Percentiles rank a stretch among this genome's conserved stretches.
These are phyloP conservation scores for Adela reaumurella DNA, from an alignment of 2,888 invertebrate species.

Conservation along the genomic window DNA sequence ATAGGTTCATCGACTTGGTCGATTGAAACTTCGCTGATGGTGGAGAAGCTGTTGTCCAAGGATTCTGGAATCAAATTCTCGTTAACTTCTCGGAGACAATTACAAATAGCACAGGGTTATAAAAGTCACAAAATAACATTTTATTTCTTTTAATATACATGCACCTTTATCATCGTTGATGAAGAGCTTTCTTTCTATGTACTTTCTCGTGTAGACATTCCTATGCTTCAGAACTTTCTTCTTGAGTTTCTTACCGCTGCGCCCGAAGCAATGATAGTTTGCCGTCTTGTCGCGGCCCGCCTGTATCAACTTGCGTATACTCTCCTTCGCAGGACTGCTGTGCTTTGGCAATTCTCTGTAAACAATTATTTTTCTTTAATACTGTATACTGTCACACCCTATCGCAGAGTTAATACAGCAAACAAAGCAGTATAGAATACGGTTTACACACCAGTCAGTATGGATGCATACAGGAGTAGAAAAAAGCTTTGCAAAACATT, in stretches of 20 bases:
- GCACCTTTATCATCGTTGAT: constrained; percentile 1
- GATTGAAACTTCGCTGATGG: constrained; percentile 49
- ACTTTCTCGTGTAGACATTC: constrained; percentile 25
- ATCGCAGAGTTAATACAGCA: too few relatives aligned
- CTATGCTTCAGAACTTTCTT: constrained; percentile 35
- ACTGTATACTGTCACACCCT: too few relatives aligned
- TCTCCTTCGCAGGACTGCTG: constrained; percentile 46
- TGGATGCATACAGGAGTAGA: too few relatives aligned
- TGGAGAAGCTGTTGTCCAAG: constrained; percentile 34
- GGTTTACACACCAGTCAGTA: too few relatives aligned
- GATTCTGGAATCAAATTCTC: too few relatives aligned
- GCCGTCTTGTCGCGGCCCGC: constrained; percentile 43
- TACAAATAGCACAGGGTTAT: too few relatives aligned
- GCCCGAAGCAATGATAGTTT: constrained; percentile 65
- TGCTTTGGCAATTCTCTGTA: constrained; percentile 37
- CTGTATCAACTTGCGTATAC: constrained; percentile 43
- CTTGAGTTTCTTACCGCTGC: constrained; percentile 39
- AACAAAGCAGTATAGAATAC: too few relatives aligned
- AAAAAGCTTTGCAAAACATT: too few relatives aligned
- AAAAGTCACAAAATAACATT: too few relatives aligned
- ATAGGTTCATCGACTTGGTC: constrained; percentile 47
- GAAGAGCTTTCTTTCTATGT: constrained; percentile 1
- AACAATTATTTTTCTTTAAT: too few relatives aligned
- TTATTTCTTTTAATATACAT: too few relatives aligned
- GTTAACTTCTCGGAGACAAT: too few relatives aligned